Percentiles rank a stretch among this genome's conserved stretches.
These are phyloP conservation scores for Syngnathus floridae DNA, from an alignment of 2,113 vertebrate species.

Conservation along the genomic window DNA sequence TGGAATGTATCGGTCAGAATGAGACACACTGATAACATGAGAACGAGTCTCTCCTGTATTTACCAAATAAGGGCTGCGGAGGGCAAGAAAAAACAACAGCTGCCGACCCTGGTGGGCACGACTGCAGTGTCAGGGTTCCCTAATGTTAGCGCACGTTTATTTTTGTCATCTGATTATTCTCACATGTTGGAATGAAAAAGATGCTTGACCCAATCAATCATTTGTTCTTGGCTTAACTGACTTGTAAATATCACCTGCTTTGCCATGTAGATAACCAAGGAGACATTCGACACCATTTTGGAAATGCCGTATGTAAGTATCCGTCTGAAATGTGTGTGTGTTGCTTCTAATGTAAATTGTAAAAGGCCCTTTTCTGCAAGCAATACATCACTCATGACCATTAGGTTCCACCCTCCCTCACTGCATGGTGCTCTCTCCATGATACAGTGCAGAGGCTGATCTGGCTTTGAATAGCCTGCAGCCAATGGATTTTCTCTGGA, in stretches of 20 bases:
- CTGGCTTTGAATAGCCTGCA: constrained; percentile 67
- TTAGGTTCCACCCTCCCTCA: constrained; percentile 63
- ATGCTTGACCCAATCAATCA: too few relatives aligned
- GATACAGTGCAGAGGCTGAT: constrained; percentile 66
- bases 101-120: too few relatives aligned
- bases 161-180: not conserved
- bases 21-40: not conserved
- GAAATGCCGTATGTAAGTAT: too few relatives aligned
- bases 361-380: constrained; percentile 65
- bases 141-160: not conserved
- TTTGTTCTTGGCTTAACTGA: not conserved
- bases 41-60: not conserved
- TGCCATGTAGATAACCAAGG: too few relatives aligned
- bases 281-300: not conserved
- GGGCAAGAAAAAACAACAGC: too few relatives aligned
- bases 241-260: not conserved
- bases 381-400: constrained; percentile 66
- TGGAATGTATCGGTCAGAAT: not conserved
- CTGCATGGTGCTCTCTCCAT: constrained; percentile 58
- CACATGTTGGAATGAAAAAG: not conserved
- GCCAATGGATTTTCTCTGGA: constrained; percentile 72
- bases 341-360: constrained; percentile 61
- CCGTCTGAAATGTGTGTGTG: too few relatives aligned
- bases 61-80: not conserved
- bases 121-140: too few relatives aligned